Evolutionary conservation across 1,140 invertebrate species (phyloP).

Genomic region (Monomorium pharaonis): DNA sequence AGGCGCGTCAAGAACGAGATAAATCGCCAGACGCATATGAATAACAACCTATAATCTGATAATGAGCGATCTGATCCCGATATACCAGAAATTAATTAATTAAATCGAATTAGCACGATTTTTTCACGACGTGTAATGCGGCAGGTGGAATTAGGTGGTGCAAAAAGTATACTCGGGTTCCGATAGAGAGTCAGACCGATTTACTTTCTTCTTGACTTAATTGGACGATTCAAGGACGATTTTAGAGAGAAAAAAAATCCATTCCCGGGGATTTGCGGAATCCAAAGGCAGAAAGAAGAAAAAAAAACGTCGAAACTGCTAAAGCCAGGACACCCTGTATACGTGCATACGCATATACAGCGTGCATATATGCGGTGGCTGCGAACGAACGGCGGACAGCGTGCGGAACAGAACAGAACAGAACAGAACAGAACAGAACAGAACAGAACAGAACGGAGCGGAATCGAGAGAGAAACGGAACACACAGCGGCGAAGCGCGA

Average conservation of each 20-base stretch:
- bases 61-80: background rate
- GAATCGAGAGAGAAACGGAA: conserved; percentile 82
- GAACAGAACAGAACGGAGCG: conserved; percentile 74
- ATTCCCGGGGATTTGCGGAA: background rate
- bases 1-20: conserved; percentile 33
- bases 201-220: background rate
- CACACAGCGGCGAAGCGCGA: conserved; percentile 67
- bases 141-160: too few relatives aligned
- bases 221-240: background rate
- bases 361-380: conserved; percentile 21
- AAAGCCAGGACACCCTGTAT: conserved; percentile 45
- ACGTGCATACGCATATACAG: background rate
- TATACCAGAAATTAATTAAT: background rate
- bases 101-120: too few relatives aligned
- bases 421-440: conserved; percentile 30
- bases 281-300: background rate
- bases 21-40: conserved; percentile 14
- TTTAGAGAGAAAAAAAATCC: conserved; percentile 16
- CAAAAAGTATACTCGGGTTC: too few relatives aligned
- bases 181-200: background rate
- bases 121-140: too few relatives aligned
- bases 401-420: conserved; percentile 23
- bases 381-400: conserved; percentile 39
- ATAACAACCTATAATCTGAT: background rate
- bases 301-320: conserved; percentile 12